Percentiles rank a stretch among this genome's conserved stretches.
These are phyloP conservation scores for Potorous gilbertii DNA, from an alignment of 2,797 vertebrate species.

Conservation along the genomic window DNA sequence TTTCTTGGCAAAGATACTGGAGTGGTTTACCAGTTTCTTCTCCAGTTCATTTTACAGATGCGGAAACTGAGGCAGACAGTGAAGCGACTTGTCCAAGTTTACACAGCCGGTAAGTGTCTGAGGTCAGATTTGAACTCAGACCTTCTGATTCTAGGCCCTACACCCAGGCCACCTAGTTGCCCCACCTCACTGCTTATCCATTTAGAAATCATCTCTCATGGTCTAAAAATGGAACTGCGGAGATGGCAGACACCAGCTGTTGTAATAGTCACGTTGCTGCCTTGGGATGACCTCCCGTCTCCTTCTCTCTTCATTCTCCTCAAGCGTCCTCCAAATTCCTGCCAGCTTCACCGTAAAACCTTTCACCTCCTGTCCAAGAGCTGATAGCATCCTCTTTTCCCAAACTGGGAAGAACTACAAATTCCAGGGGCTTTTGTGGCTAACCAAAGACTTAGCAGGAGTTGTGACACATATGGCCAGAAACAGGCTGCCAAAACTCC, in stretches of 20 bases:
- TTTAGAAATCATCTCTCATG: background rate
- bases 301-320: background rate
- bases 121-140: background rate
- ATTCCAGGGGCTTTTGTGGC: background rate
- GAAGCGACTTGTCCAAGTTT: background rate
- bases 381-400: background rate
- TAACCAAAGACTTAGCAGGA: background rate
- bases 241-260: background rate
- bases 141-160: background rate
- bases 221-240: background rate
- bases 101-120: background rate
- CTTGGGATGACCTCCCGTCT: background rate
- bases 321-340: background rate
- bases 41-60: background rate
- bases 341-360: background rate
- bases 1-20: background rate
- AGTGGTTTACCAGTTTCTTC: background rate
- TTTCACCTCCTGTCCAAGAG: background rate
- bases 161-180: background rate
- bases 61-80: background rate
- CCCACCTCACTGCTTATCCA: background rate
- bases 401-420: background rate
- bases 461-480: background rate
- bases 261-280: background rate
- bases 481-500: background rate